Percentiles rank a stretch among this genome's conserved stretches.
phyloP scores from a whole-genome alignment of 2,888 invertebrate genomes.

The Pristionchus mayeri region DNA sequence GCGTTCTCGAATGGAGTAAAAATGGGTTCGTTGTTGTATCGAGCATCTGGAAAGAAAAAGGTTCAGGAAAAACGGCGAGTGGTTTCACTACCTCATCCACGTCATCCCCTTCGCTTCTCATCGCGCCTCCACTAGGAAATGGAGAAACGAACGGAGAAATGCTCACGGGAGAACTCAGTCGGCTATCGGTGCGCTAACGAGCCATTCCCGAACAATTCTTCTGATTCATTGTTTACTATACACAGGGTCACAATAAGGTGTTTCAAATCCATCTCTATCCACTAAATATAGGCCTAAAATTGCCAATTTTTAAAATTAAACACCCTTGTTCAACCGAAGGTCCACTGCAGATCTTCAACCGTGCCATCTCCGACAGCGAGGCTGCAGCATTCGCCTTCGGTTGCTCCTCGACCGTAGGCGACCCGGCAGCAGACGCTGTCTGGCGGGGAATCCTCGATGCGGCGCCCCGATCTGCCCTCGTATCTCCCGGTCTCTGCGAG shows the following conservation, averaged over 20 bases:
- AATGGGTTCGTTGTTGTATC: not conserved
- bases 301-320: too few species aligned
- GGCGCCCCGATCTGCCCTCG: not conserved
- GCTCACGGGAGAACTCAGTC: not conserved
- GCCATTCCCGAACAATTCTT: too few species aligned
- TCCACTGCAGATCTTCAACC: not conserved
- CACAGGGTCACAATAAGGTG: too few species aligned
- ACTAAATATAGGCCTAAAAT: too few species aligned
- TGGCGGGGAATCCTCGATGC: not conserved
- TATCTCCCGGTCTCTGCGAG: constrained; percentile 23
- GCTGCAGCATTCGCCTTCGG: not conserved
- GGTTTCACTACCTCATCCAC: not conserved
- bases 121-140: not conserved
- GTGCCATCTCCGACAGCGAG: not conserved
- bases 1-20: not conserved
- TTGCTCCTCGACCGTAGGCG: not conserved
- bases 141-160: not conserved
- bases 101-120: not conserved
- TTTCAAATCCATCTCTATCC: too few species aligned
- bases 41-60: too few species aligned
- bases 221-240: too few species aligned
- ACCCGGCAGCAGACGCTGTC: not conserved
- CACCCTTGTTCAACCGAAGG: too few species aligned
- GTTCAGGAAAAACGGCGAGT: too few species aligned
- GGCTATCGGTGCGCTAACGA: not conserved